Base-by-base conservation (phyloP, 2,797 vertebrate genomes). In the Uromys caudimaculatus region DNA sequence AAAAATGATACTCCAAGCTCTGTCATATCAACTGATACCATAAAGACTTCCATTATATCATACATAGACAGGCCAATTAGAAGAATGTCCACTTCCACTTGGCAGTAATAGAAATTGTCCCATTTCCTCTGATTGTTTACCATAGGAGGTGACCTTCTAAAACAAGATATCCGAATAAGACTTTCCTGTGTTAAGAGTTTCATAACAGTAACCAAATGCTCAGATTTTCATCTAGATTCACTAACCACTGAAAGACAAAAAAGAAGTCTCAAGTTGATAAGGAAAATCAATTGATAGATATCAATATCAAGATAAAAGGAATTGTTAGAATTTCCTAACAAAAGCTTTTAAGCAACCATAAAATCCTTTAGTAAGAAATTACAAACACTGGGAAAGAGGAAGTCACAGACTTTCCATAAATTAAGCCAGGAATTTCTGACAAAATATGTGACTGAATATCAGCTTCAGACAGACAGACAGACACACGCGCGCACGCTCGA, bases 241-340 rank as follows among this genome's bases (percentile, higher is more conserved):
- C 16, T 85, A 14, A 44, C 60, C n/a, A 96, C 90, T 95, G 50
- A 32, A 84, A 96, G 44, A 90, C 94, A 44, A 77, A 92, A 79
- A 35, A 11, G 84, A 90, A 79, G 86, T 87, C 32, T 92, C 44
- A 96, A 44, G 38, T 92, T 60, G 17, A 29, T 62, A 90, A 94
- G 27, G 77, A 90, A 97, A 93, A 62, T n/a, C 23, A 58, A 13
- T 58, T 6, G 35, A 64, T n/a, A 76, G 23, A 71, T 77, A 13
- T 29, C n/a, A 88, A 76, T 41, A 90, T 90, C 81, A 95, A 87
- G 41, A 76, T 83, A 58, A 89, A 41, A 11, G 41, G 35, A 94
- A 94, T 88, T 64, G 11, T 93, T 91, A 91, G 47, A 90, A 73
- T 86, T 91, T 38, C 58, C 44, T 47, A 38, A 88, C 54, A 95